Percentiles rank a stretch among this genome's conserved stretches.
These are phyloP conservation scores for Dicaeum eximium DNA, from an alignment of 2,113 vertebrate genomes.

Conservation along the genomic window DNA sequence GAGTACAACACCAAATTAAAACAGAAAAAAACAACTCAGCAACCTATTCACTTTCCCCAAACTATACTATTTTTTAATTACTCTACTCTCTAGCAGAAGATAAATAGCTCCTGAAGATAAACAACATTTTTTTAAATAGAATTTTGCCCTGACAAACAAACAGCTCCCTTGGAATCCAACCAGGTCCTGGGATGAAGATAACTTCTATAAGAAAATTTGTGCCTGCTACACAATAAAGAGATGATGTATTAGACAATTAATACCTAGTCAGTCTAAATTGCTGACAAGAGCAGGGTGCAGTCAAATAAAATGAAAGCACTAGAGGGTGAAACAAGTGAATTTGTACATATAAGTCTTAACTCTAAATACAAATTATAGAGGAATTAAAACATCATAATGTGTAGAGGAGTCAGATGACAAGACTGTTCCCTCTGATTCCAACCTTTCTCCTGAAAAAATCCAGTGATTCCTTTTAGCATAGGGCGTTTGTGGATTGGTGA, in stretches of 20 bases:
- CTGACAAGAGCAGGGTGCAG: background rate
- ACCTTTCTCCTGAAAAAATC: background rate
- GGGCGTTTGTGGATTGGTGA: background rate
- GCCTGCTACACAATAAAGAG: background rate
- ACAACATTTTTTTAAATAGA: background rate
- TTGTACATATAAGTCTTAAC: background rate
- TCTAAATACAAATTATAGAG: background rate
- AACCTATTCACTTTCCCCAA: background rate
- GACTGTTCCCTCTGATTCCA: background rate
- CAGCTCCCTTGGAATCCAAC: background rate
- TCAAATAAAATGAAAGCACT: background rate
- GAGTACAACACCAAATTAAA: background rate
- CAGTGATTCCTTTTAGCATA: background rate
- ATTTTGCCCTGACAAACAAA: background rate
- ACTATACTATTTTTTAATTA: background rate
- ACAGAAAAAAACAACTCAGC: background rate
- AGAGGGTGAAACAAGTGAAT: background rate
- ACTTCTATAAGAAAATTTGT: background rate
- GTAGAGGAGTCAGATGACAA: background rate
- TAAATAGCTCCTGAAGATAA: background rate
- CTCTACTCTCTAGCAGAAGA: background rate
- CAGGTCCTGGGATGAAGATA: background rate
- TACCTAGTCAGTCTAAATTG: background rate
- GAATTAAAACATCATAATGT: background rate
- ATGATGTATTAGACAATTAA: background rate